Percentiles rank a stretch among this genome's conserved stretches.
Evolutionary conservation across 2,888 invertebrate genomes (phyloP).

Genomic region (Piscicola geometra): DNA sequence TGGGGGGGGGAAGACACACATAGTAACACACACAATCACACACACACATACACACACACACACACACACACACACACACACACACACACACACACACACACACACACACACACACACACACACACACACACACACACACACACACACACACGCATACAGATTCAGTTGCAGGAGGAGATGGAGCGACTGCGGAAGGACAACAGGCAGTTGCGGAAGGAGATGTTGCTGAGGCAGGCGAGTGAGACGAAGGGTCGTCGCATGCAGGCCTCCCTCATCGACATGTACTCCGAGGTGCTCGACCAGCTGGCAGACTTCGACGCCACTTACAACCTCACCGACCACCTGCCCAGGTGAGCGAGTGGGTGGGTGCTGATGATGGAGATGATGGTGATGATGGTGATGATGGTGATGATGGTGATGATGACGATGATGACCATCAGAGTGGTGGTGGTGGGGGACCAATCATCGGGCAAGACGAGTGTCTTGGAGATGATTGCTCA

Average conservation of each 20-base stretch:
- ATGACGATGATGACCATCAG: too few relatives aligned
- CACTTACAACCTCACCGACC: slow-evolving; percentile 83
- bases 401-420: too few relatives aligned
- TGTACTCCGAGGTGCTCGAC: slow-evolving; percentile 97
- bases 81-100: too few relatives aligned
- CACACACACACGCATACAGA: slow-evolving; percentile 60
- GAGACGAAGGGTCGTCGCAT: slow-evolving; percentile 46
- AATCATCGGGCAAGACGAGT: slow-evolving; percentile 97
- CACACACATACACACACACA: too few relatives aligned
- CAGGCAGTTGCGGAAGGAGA: slow-evolving; percentile 82
- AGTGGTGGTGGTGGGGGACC: slow-evolving; percentile 99
- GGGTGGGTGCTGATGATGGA: too few relatives aligned
- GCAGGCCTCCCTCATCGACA: slow-evolving; percentile 91
- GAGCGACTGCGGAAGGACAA: slow-evolving; percentile 94
- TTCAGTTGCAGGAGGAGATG: slow-evolving; percentile 92
- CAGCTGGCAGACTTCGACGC: slow-evolving; percentile 80
- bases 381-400: too few relatives aligned
- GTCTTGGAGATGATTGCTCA: slow-evolving; percentile 98
- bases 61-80: too few relatives aligned
- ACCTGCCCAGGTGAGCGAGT: slow-evolving; percentile 79
- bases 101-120: too few relatives aligned
- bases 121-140: too few relatives aligned
- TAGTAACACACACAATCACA: too few relatives aligned
- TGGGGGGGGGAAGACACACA: background rate
- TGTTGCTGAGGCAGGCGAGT: slow-evolving; percentile 54